phyloP scores from a whole-genome alignment of 1,140 invertebrate genomes.

The Andrena cerasifolii region DNA sequence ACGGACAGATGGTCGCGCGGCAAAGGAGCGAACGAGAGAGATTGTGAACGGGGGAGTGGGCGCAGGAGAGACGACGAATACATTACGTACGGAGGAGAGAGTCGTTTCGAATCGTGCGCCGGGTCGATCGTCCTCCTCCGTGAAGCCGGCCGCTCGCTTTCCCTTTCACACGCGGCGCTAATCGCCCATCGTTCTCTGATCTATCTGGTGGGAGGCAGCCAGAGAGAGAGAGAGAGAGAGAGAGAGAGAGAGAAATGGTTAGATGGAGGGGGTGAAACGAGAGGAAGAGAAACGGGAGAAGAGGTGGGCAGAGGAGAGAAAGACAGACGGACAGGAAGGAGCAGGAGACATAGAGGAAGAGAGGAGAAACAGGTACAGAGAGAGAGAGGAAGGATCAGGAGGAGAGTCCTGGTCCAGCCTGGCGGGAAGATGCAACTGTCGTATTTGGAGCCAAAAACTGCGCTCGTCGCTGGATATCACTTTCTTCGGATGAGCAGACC shows the following conservation, averaged over 20 bases:
- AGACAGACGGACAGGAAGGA: conserved; percentile 52
- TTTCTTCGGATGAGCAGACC: conserved; percentile 12
- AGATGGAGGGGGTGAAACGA: conserved; percentile 11
- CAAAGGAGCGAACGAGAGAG: conserved; percentile 58
- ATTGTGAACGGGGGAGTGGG: conserved; percentile 19
- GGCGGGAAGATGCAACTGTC: neutral
- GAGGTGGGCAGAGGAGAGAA: conserved; percentile 50
- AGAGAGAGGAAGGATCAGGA: conserved; percentile 39
- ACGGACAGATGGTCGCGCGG: conserved; percentile 35
- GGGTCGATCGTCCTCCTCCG: conserved; percentile 79
- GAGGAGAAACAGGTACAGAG: conserved; percentile 45
- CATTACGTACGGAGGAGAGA: conserved; percentile 72
- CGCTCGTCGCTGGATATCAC: conserved; percentile 17
- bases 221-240: conserved; percentile 27
- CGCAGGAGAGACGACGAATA: conserved; percentile 57
- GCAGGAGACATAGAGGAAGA: conserved; percentile 54
- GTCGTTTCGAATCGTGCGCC: conserved; percentile 74
- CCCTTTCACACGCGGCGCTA: conserved; percentile 81
- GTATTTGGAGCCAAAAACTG: conserved; percentile 2
- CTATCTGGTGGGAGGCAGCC: conserved; percentile 68
- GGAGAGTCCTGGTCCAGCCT: conserved; percentile 31
- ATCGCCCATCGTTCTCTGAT: conserved; percentile 80
- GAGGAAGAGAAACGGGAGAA: conserved; percentile 22
- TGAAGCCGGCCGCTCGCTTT: conserved; percentile 78
- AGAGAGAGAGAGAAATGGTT: conserved; percentile 5